Conservation (phyloP, 2,797 vertebrate species). For the Phylloscopus collybita region DNA sequence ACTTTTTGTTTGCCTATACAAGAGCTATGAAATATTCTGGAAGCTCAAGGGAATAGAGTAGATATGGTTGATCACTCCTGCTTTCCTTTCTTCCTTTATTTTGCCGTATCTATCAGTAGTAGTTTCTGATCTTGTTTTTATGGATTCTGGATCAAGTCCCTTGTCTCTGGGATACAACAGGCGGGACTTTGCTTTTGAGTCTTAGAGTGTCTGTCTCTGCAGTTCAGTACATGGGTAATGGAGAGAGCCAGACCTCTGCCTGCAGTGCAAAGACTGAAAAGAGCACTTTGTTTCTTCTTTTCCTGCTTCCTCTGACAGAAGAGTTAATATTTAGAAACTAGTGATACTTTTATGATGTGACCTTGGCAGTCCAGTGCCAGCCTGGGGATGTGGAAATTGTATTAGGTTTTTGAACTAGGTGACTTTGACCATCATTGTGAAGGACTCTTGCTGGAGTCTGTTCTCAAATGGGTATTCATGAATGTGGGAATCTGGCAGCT, state of each 20-base stretch:
- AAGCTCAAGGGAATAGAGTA: neutral
- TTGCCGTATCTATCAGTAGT: neutral
- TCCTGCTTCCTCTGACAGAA: neutral
- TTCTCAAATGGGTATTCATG: neutral
- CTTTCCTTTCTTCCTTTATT: neutral
- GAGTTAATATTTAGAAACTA: neutral
- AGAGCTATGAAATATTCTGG: neutral
- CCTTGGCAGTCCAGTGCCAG: neutral
- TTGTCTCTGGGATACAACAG: neutral
- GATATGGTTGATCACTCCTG: accelerated
- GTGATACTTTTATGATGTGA: neutral
- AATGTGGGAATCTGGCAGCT: neutral
- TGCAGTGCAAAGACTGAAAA: neutral
- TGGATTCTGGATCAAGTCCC: neutral
- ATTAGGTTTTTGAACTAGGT: neutral
- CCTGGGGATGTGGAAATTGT: neutral
- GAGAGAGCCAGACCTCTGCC: neutral
- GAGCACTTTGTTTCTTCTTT: neutral
- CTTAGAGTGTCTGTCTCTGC: neutral
- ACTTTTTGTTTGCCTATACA: neutral
- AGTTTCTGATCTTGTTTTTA: neutral
- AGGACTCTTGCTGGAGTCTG: neutral
- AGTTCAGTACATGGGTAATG: neutral
- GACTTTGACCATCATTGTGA: neutral
- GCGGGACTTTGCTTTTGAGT: neutral